Conservation (phyloP, 2,888 invertebrate genomes). For the Hyposoter didymator region DNA sequence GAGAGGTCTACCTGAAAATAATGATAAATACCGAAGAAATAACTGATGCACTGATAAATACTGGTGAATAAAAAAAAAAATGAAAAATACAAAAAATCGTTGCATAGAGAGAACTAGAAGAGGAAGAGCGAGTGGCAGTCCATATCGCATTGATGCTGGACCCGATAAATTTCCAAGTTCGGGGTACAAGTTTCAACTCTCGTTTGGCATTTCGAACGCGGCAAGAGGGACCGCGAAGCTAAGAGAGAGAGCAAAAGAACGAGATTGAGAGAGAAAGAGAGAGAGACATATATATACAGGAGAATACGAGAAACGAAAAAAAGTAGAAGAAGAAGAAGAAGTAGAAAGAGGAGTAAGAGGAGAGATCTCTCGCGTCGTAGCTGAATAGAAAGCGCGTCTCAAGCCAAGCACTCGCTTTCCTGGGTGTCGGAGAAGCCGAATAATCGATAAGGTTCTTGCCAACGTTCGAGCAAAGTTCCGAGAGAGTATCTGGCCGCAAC, state of each 20-base stretch:
- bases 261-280: neutral
- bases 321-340: conserved; percentile 19
- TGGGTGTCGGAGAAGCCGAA: conserved; percentile 63
- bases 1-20: neutral
- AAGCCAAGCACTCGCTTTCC: conserved; percentile 46
- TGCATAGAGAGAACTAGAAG: neutral
- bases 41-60: neutral
- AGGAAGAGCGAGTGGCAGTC: neutral
- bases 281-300: conserved; percentile 13
- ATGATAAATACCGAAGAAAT: neutral
- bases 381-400: conserved; percentile 42
- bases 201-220: conserved; percentile 59
- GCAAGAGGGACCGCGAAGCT: conserved; percentile 16
- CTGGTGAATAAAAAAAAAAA: neutral
- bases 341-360: neutral
- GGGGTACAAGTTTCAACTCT: conserved; percentile 63
- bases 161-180: conserved; percentile 34
- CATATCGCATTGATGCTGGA: neutral
- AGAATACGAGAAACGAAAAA: conserved; percentile 11
- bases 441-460: conserved; percentile 64
- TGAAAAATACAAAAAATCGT: neutral
- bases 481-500: conserved; percentile 23
- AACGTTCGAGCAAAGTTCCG: conserved; percentile 58
- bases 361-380: conserved; percentile 43
- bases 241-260: neutral